Percentiles rank a stretch among this genome's conserved stretches.
Evolutionary conservation across 2,888 invertebrate species (phyloP).

Genomic region (Trisateles emortualis): DNA sequence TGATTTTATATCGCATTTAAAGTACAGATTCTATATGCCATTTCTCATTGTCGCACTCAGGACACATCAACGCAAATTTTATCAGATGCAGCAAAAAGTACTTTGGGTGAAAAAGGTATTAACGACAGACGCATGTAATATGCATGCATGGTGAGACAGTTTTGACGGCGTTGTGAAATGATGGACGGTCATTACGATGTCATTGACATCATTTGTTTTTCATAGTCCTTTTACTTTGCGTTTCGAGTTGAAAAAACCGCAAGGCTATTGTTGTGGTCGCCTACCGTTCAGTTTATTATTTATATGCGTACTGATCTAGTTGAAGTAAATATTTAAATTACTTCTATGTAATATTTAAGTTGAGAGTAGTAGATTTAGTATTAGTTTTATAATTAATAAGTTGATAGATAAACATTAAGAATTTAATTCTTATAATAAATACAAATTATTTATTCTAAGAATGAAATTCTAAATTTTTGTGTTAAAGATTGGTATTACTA

Average conservation of each 20-base stretch:
- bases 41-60: slow-evolving; percentile 61
- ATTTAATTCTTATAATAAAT: too few relatives aligned
- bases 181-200: slow-evolving; percentile 74
- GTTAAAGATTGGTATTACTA: too few relatives aligned
- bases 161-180: slow-evolving; percentile 70
- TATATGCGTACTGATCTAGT: slow-evolving; percentile 8
- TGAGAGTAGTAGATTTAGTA: too few relatives aligned
- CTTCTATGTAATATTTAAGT: neutral
- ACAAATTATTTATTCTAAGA: too few relatives aligned
- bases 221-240: slow-evolving; percentile 57
- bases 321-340: slow-evolving; percentile 9
- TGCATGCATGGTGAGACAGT: slow-evolving; percentile 61
- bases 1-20: slow-evolving; percentile 43
- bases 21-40: slow-evolving; percentile 47
- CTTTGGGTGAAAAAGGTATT: slow-evolving; percentile 47
- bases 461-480: too few relatives aligned
- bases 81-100: slow-evolving; percentile 68
- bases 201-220: slow-evolving; percentile 79
- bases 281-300: slow-evolving; percentile 47
- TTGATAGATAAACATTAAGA: neutral
- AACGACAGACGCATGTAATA: slow-evolving; percentile 43
- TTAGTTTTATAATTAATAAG: too few relatives aligned
- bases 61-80: slow-evolving; percentile 70
- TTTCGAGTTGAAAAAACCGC: slow-evolving; percentile 58
- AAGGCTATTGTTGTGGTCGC: slow-evolving; percentile 57